Evolutionary conservation across 2,113 vertebrate species (phyloP).

Genomic region (Bambusicola thoracicus): DNA sequence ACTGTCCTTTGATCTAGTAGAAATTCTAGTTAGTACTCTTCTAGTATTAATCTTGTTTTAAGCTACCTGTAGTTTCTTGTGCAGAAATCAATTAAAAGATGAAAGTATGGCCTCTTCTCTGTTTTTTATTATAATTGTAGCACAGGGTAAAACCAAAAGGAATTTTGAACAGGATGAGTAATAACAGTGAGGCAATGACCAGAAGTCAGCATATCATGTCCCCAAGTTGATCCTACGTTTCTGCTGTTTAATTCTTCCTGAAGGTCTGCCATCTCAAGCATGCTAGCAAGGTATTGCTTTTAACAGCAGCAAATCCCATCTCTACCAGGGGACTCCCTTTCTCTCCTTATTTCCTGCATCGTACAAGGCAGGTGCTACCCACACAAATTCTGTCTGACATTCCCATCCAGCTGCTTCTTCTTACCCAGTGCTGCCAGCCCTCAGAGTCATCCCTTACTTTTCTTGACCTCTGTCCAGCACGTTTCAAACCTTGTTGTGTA

Average conservation of each 20-base stretch:
- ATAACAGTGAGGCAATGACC: accelerated
- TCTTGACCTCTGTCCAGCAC: background rate
- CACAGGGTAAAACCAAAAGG: background rate
- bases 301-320: background rate
- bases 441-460: background rate
- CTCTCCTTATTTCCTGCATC: background rate
- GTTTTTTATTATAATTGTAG: background rate
- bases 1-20: background rate
- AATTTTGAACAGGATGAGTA: background rate
- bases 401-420: background rate
- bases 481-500: background rate
- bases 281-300: background rate
- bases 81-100: background rate
- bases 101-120: background rate
- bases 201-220: background rate
- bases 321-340: background rate
- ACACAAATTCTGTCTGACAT: background rate
- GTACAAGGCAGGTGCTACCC: background rate
- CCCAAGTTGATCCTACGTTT: background rate
- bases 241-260: background rate
- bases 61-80: background rate
- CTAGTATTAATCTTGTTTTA: background rate
- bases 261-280: background rate
- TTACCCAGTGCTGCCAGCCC: background rate
- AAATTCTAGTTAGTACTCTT: background rate